A percentile compares a stretch with the other conserved stretches of the same genome.
These are phyloP conservation scores for Lithophane socia DNA, from an alignment of 2,888 invertebrate genomes.

Conservation along the genomic window DNA sequence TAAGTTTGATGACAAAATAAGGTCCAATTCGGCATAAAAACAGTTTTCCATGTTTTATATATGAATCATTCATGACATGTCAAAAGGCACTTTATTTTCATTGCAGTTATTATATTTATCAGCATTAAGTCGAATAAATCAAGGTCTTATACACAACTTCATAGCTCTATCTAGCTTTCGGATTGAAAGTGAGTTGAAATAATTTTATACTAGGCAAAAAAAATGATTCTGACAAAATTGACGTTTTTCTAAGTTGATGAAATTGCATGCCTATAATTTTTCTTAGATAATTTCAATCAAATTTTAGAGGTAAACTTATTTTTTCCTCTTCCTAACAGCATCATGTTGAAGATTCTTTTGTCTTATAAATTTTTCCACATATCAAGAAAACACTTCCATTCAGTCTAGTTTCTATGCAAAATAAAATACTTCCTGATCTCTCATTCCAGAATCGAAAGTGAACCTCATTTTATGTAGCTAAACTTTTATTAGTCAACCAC, in stretches of 20 bases:
- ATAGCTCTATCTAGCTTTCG: background rate
- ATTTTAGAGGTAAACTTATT: constrained; percentile 1
- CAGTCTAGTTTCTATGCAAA: constrained; percentile 71
- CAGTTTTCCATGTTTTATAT: constrained; percentile 70
- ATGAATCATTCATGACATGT: constrained; percentile 67
- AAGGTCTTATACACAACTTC: constrained; percentile 6
- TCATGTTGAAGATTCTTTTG: background rate
- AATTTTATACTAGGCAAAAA: constrained; percentile 1
- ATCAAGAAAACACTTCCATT: constrained; percentile 74
- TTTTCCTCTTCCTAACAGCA: background rate
- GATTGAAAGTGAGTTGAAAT: background rate
- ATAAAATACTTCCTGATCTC: constrained; percentile 83
- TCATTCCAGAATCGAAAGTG: constrained; percentile 72
- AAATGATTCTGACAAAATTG: background rate
- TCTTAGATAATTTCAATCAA: constrained; percentile 7
- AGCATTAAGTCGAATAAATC: constrained; percentile 23
- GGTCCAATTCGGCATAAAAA: constrained; percentile 81
- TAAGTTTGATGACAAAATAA: constrained; percentile 73
- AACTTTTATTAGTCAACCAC: constrained; percentile 54
- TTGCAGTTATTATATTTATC: constrained; percentile 43
- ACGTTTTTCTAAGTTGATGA: background rate
- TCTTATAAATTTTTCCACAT: constrained; percentile 24
- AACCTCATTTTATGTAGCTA: constrained; percentile 83
- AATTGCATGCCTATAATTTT: constrained; percentile 5
- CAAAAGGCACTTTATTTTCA: constrained; percentile 72